Evolutionary conservation across 2,888 invertebrate genomes (phyloP).

Genomic region (Drosophila monieri): DNA sequence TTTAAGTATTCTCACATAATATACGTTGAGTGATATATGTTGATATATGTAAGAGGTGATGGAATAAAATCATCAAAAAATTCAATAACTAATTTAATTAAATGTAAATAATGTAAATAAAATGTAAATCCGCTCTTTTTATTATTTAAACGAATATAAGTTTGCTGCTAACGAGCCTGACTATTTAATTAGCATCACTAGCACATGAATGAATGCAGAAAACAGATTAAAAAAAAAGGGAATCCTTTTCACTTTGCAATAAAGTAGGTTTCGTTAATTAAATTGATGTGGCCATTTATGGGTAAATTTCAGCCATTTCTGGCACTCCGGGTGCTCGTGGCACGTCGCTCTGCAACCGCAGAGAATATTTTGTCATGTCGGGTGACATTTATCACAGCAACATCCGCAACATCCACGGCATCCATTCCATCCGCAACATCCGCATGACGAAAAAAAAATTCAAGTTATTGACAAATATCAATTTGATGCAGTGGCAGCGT

Average conservation of each 20-base stretch:
- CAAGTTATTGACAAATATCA: slow-evolving; percentile 69
- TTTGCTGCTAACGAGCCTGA: slow-evolving; percentile 10
- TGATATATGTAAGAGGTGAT: no score
- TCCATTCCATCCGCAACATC: slow-evolving; percentile 9
- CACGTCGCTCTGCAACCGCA: slow-evolving; percentile 40
- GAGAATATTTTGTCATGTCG: slow-evolving; percentile 55
- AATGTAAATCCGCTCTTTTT: neutral
- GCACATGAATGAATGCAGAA: neutral
- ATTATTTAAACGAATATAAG: slow-evolving; percentile 14
- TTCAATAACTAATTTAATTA: neutral
- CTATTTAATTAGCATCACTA: slow-evolving; percentile 19
- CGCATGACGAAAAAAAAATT: slow-evolving; percentile 21
- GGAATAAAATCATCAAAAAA: neutral
- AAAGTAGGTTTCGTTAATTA: slow-evolving; percentile 27
- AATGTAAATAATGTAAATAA: neutral
- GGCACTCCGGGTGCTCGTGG: slow-evolving; percentile 9
- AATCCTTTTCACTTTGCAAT: neutral
- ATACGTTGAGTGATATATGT: no score
- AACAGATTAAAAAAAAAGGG: neutral
- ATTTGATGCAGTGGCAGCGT: slow-evolving; percentile 56
- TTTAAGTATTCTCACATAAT: neutral
- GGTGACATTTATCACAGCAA: slow-evolving; percentile 40
- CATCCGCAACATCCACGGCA: slow-evolving; percentile 9
- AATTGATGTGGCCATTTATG: slow-evolving; percentile 37
- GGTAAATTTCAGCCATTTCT: slow-evolving; percentile 16